Evolutionary conservation across 2,797 vertebrate species (phyloP).

Genomic region (Stomatorhinus walkeri): DNA sequence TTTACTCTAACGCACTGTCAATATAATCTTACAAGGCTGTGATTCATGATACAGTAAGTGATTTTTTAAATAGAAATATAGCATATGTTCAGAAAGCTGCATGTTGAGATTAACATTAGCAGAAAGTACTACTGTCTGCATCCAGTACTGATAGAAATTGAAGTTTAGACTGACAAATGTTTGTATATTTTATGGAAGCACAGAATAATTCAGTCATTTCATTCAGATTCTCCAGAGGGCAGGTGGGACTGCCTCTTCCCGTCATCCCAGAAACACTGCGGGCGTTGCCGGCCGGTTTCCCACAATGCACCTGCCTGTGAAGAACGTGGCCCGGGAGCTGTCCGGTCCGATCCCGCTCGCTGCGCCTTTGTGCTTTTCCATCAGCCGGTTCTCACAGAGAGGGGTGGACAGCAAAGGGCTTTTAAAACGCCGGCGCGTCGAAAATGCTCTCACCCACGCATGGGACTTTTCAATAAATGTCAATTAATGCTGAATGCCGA

Average conservation of each 20-base stretch:
- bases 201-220: neutral
- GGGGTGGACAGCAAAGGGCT: constrained; percentile 5
- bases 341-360: neutral
- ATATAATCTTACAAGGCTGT: constrained; percentile 36
- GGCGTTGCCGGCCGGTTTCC: neutral
- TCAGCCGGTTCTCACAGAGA: constrained; percentile 19
- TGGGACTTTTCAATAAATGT: constrained; percentile 22
- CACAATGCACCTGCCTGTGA: neutral
- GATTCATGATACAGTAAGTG: neutral
- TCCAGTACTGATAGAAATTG: neutral
- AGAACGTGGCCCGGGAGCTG: constrained; percentile 8
- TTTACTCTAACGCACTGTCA: constrained; percentile 25
- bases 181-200: neutral
- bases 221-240: neutral
- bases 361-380: constrained; percentile 16
- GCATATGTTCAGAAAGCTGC: neutral
- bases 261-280: neutral
- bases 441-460: neutral
- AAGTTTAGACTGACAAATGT: neutral
- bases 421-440: neutral
- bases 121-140: neutral
- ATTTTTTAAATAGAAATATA: neutral
- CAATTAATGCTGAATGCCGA: constrained; percentile 32
- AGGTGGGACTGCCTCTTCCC: neutral
- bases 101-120: neutral